These are phyloP conservation scores for Alaudala cheleensis DNA, from an alignment of 2,113 vertebrate genomes.

Conservation along the genomic window DNA sequence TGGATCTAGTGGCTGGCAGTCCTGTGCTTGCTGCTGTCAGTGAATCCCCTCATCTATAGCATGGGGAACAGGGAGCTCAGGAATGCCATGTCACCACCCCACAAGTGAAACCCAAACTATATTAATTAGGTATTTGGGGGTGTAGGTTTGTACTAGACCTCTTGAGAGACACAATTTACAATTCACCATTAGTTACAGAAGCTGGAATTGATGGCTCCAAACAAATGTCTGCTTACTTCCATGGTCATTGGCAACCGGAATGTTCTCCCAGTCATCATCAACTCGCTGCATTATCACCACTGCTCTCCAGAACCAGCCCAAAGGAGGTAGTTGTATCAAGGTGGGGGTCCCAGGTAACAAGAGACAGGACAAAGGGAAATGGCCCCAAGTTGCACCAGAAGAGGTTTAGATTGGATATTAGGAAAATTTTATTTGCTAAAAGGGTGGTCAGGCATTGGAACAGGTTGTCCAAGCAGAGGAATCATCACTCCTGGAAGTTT, in stretches of 20 bases:
- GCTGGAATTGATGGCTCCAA: background rate
- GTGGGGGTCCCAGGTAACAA: background rate
- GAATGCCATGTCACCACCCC: background rate
- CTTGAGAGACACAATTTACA: background rate
- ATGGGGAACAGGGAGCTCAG: background rate
- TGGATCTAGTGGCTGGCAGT: background rate
- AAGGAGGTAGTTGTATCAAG: background rate
- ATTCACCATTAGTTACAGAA: background rate
- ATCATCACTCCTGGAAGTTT: background rate
- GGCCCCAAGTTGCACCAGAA: background rate
- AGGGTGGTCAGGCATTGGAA: background rate
- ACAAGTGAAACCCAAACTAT: background rate
- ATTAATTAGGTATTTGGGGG: background rate
- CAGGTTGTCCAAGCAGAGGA: background rate
- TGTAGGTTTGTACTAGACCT: background rate
- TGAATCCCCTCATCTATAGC: background rate
- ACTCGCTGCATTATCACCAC: background rate
- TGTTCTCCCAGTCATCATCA: background rate
- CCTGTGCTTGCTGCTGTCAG: background rate
- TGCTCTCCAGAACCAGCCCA: background rate
- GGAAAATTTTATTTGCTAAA: background rate
- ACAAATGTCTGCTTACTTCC: background rate
- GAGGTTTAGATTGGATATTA: background rate
- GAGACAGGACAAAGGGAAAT: background rate
- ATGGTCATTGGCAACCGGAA: background rate